Percentiles rank a stretch among this genome's conserved stretches.
Evolutionary conservation across 2,113 vertebrate genomes (phyloP).

Genomic region (Eretmochelys imbricata): DNA sequence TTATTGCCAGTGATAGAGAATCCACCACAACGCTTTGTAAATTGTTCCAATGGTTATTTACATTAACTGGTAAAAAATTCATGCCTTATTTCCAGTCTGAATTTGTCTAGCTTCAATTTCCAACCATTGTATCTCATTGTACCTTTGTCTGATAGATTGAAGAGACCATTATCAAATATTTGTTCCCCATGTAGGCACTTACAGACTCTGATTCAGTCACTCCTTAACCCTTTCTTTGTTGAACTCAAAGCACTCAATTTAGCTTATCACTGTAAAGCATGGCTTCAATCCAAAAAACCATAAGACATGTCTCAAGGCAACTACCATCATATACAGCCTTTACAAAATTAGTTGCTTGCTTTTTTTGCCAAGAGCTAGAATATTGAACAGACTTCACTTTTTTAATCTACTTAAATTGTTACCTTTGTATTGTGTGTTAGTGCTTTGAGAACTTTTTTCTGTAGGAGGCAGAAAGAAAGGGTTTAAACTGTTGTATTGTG

Average conservation of each 20-base stretch:
- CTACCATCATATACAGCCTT: background rate
- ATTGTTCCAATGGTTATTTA: background rate
- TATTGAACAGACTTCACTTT: background rate
- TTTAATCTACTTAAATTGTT: background rate
- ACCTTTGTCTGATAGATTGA: background rate
- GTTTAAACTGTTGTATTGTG: background rate
- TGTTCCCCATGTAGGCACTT: too few species aligned
- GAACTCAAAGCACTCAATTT: background rate
- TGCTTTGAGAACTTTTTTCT: background rate
- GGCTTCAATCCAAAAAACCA: background rate
- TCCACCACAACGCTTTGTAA: background rate
- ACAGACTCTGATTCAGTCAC: too few species aligned
- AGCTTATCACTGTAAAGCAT: background rate
- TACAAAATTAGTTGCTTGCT: background rate
- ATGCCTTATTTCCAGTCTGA: background rate
- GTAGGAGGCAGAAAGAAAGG: background rate
- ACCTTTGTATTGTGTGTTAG: background rate
- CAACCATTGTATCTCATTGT: background rate
- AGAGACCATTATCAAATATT: background rate
- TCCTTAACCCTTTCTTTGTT: background rate
- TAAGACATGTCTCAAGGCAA: background rate
- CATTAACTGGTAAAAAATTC: background rate
- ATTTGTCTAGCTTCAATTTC: background rate
- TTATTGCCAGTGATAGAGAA: background rate
- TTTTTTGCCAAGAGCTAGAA: background rate